These are phyloP conservation scores for Spheniscus mendiculus DNA, from an alignment of 2,113 vertebrate genomes.

Conservation along the genomic window DNA sequence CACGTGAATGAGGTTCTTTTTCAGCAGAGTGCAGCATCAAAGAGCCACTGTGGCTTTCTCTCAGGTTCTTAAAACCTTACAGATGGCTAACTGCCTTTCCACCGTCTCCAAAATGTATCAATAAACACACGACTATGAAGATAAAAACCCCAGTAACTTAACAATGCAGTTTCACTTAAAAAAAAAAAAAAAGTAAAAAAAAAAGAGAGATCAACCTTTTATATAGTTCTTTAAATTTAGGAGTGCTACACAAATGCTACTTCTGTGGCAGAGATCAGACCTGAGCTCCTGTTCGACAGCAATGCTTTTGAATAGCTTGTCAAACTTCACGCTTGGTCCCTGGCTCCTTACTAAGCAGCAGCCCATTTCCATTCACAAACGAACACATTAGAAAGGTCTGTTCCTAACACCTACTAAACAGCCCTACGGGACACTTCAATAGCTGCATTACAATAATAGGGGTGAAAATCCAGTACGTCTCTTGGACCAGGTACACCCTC, in stretches of 20 bases:
- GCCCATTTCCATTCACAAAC: background rate
- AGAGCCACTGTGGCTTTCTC: background rate
- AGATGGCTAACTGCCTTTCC: background rate
- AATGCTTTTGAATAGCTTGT: background rate
- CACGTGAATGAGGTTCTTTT: background rate
- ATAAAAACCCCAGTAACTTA: background rate
- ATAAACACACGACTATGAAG: background rate
- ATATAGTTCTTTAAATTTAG: background rate
- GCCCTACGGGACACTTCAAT: background rate
- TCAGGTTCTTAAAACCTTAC: background rate
- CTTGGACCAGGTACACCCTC: too few relatives aligned
- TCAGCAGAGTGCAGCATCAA: background rate
- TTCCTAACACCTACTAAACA: background rate
- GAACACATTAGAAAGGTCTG: background rate
- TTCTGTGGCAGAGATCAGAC: background rate
- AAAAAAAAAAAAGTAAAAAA: background rate
- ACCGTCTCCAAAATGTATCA: background rate
- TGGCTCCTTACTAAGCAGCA: background rate
- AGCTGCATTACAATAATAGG: background rate
- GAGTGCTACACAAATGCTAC: background rate
- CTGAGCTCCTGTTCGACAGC: background rate
- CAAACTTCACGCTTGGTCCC: background rate
- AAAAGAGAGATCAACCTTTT: background rate
- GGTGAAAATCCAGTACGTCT: background rate
- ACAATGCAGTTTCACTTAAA: background rate